Evolutionary conservation across 2,113 vertebrate species (phyloP).

Genomic region (Ochotona curzoniae): DNA sequence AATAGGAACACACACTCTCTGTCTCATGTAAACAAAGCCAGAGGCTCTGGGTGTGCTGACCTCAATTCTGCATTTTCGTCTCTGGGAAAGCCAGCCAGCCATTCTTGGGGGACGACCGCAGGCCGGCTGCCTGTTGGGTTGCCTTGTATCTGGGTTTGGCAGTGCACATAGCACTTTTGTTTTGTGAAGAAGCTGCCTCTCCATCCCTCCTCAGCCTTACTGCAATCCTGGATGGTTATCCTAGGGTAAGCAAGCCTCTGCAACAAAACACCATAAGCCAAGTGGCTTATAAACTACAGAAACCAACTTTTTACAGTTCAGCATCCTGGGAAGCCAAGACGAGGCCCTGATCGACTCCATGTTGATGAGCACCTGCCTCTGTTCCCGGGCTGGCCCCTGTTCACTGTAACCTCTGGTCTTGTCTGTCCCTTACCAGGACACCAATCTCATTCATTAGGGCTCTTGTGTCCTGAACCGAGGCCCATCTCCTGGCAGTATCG

Average conservation of each 20-base stretch:
- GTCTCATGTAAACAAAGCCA: slow-evolving; percentile 71
- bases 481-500: not conserved
- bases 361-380: not conserved
- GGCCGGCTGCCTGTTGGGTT: slow-evolving; percentile 37
- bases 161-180: not conserved
- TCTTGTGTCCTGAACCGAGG: not conserved
- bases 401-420: not conserved
- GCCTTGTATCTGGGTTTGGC: slow-evolving; percentile 61
- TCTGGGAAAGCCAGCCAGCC: slow-evolving; percentile 51
- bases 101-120: not conserved
- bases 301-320: not conserved
- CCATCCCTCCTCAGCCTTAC: not conserved
- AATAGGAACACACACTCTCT: slow-evolving; percentile 73
- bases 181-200: slow-evolving; percentile 14
- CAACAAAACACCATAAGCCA: not conserved
- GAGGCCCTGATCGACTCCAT: not conserved
- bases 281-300: not conserved
- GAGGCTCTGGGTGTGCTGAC: slow-evolving; percentile 68
- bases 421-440: not conserved
- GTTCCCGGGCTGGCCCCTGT: not conserved
- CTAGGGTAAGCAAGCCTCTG: not conserved
- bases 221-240: not conserved
- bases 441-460: not conserved
- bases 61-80: slow-evolving; percentile 72
- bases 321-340: not conserved